These are phyloP conservation scores for Tor tambroides DNA, from an alignment of 2,113 vertebrate species.

Conservation along the genomic window DNA sequence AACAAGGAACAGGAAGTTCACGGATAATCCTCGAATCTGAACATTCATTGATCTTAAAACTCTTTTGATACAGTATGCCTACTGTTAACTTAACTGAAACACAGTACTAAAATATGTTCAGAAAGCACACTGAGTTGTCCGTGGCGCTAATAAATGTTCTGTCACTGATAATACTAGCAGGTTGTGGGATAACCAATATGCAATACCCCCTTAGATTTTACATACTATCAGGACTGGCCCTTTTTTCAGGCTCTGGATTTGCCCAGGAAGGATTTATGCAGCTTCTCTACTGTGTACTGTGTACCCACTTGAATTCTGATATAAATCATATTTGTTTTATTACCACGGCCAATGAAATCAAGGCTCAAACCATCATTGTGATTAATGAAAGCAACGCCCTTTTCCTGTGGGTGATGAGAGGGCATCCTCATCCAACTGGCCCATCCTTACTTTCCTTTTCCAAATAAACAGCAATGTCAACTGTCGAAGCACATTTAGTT, in stretches of 20 bases:
- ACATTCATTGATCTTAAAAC: conserved; percentile 43
- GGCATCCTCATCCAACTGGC: conserved; percentile 56
- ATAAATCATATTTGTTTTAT: conserved; percentile 34
- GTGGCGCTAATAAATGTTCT: conserved; percentile 48
- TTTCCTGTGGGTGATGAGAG: conserved; percentile 51
- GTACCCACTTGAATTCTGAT: background rate
- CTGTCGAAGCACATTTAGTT: conserved; percentile 68
- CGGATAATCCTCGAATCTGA: conserved; percentile 44
- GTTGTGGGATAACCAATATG: no score
- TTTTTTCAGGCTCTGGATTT: conserved; percentile 17
- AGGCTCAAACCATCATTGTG: conserved; percentile 42
- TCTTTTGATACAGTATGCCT: conserved; percentile 37
- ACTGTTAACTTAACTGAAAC: conserved; percentile 23
- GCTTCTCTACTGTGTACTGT: conserved; percentile 34
- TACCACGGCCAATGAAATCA: conserved; percentile 22
- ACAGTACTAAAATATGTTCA: conserved; percentile 25
- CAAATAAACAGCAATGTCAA: conserved; percentile 64
- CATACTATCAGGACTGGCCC: conserved; percentile 47
- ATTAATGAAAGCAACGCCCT: conserved; percentile 54
- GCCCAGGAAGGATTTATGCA: background rate
- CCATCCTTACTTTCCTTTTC: conserved; percentile 57
- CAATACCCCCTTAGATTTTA: conserved; percentile 42
- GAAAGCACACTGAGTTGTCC: conserved; percentile 26
- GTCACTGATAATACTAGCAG: conserved; percentile 42
- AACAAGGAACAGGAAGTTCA: conserved; percentile 46